Conservation (phyloP, 1,140 invertebrate species). For the Macrobrachium nipponense region DNA sequence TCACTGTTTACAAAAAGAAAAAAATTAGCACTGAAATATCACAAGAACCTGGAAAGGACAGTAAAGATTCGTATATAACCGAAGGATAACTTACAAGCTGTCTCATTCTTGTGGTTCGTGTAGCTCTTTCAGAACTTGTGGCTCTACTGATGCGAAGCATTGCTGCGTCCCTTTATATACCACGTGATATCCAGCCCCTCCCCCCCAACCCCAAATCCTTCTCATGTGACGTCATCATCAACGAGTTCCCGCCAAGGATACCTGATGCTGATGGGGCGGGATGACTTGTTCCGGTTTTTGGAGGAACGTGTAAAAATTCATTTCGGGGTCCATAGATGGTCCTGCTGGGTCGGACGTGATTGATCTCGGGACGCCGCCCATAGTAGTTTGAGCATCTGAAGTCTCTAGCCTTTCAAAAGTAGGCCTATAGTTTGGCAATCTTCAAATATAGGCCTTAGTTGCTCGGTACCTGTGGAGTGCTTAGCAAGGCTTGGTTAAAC, state of each 20-base stretch:
- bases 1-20: neutral
- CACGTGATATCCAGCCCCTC: no score
- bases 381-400: no score
- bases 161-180: conserved; percentile 26
- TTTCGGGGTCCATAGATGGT: no score
- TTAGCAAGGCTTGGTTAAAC: no score
- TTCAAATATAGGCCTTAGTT: no score
- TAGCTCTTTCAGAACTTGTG: neutral
- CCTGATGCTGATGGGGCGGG: neutral
- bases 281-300: no score
- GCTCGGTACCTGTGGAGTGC: no score
- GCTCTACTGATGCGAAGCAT: neutral
- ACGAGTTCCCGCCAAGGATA: conserved; percentile 15
- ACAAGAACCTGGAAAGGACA: neutral
- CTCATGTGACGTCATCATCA: neutral
- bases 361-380: no score
- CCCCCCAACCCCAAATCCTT: conserved; percentile 28
- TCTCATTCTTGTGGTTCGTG: conserved; percentile 37
- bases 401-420: no score
- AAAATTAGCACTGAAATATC: neutral
- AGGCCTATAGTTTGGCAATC: no score
- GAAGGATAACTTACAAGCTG: conserved; percentile 52
- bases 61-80: neutral
- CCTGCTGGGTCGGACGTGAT: no score
- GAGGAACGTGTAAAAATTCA: no score